Percentiles rank a stretch among this genome's conserved stretches.
Evolutionary conservation across 2,113 vertebrate species (phyloP).

Genomic region (Thalassarche chlororhynchos): DNA sequence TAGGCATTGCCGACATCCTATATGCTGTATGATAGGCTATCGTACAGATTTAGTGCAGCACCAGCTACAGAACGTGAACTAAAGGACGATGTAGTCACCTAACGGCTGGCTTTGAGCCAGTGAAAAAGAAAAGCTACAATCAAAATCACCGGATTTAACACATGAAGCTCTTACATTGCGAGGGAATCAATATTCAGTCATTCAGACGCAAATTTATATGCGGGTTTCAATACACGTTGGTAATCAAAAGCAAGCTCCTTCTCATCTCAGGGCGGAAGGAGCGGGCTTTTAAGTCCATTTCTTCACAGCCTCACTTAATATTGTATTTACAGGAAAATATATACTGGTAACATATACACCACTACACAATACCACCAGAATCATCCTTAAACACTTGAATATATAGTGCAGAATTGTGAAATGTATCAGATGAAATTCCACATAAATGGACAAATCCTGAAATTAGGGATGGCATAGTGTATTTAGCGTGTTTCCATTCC

Average conservation of each 20-base stretch:
- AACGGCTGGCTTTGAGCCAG: conserved; percentile 64
- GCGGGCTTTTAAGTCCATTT: conserved; percentile 41
- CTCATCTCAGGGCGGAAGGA: conserved; percentile 51
- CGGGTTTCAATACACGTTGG: conserved; percentile 12
- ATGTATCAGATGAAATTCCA: conserved; percentile 85
- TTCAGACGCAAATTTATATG: background rate
- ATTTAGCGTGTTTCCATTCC: conserved; percentile 64
- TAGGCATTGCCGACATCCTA: conserved; percentile 44
- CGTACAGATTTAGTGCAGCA: conserved; percentile 54
- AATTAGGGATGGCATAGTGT: conserved; percentile 57
- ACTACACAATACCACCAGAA: conserved; percentile 68
- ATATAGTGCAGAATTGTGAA: conserved; percentile 80
- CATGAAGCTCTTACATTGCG: conserved; percentile 26
- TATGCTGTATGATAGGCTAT: background rate
- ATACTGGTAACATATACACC: conserved; percentile 66
- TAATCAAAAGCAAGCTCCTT: conserved; percentile 57
- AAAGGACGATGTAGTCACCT: conserved; percentile 43
- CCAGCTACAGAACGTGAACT: conserved; percentile 59
- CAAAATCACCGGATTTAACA: conserved; percentile 46
- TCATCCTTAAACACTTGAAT: conserved; percentile 90
- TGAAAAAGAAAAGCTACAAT: conserved; percentile 52
- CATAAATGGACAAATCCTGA: conserved; percentile 44
- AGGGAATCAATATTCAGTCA: conserved; percentile 67
- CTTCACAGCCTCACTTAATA: conserved; percentile 64
- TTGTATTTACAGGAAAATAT: conserved; percentile 58